A percentile compares a stretch with the other conserved stretches of the same genome.
These are phyloP conservation scores for Lycopodina hypogea DNA, from an alignment of 37 sponge, comb jelly and placozoan genomes.

Conservation along the genomic window DNA sequence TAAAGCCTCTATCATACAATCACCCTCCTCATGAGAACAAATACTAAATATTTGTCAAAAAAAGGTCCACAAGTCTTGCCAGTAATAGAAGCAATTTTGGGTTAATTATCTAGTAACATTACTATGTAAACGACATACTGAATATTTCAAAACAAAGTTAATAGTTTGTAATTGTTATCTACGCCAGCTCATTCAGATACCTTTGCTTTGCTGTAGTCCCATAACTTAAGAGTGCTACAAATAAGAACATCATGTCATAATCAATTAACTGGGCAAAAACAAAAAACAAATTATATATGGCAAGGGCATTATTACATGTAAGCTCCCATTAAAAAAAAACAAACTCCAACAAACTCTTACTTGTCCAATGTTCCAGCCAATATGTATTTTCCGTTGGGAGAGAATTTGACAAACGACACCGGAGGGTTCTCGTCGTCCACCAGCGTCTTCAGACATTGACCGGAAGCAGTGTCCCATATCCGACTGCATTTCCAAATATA, in stretches of 20 bases:
- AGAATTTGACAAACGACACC: conserved; percentile 97
- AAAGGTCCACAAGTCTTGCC: no score
- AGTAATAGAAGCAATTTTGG: no score
- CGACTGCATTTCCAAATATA: conserved; percentile 67
- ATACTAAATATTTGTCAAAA: no score
- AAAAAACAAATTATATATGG: background rate
- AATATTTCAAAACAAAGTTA: no score
- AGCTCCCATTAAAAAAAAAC: background rate
- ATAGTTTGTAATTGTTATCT: no score
- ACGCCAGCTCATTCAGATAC: no score
- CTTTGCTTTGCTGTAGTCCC: conserved; percentile 94
- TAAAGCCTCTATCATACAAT: no score
- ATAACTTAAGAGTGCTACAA: conserved; percentile 86
- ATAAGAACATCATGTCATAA: conserved; percentile 1
- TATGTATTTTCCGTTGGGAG: conserved; percentile 97
- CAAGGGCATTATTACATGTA: background rate
- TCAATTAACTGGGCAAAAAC: background rate
- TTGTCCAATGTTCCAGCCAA: conserved; percentile 94
- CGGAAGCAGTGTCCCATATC: conserved; percentile 98
- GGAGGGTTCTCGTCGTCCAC: conserved; percentile 98
- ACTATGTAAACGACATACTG: no score
- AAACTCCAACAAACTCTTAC: conserved; percentile 27
- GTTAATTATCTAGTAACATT: no score
- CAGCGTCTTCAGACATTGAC: conserved; percentile 95
- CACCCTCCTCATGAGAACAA: no score